Evolutionary conservation across 1,140 invertebrate species (phyloP), one percentile per base, ranked within the genome.

Genomic region (Orius laevigatus): DNA sequence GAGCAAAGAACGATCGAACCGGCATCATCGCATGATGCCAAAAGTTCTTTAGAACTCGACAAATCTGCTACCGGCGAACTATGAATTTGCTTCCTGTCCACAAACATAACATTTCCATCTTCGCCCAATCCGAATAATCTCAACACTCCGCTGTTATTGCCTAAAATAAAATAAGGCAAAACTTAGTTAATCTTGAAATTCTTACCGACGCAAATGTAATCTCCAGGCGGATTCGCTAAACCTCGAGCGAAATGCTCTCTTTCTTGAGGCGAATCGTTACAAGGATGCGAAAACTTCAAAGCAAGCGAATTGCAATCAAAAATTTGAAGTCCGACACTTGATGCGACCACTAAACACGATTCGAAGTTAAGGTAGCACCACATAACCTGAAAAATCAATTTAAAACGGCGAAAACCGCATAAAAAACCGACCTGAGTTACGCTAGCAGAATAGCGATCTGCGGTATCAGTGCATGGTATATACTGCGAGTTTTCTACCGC

Each of bases 1-100:
- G 40, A 46, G 55, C 56, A 59, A 9, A 57, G 14, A 19, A 48
- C 34, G 11, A 60, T 51, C n/a, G 20, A 46, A 10, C 60, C 60
- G 3, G 50, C 53, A 38, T 57, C 55, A 48, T 62, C 60, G 36
- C 53, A 55, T 6, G 60, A 58, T 6, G 48, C 57, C 8, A 62
- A 8, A n/a, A 56, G 16, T 8, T 58, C 46, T 41, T 54, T 52
- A 12, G 39, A 40, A 0, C 49, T 45, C 1, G 57, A 39, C 31
- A 60, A 41, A 34, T 59, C 59, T 0, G 52, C 40, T 8, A 60
- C 55, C 0, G 58, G 53, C 12, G 54, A 48, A 0, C 34, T 39
- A 25, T 60, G 59, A 11, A 48, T 43, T 15, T 57, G 41, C 48
- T 60, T 59, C 12, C 58, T 42, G 43, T 60, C 58, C 1, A 60